A percentile compares a stretch with the other conserved stretches of the same genome.
Conservation (phyloP, 2,797 vertebrate genomes). For the Coregonus ussuriensis region DNA sequence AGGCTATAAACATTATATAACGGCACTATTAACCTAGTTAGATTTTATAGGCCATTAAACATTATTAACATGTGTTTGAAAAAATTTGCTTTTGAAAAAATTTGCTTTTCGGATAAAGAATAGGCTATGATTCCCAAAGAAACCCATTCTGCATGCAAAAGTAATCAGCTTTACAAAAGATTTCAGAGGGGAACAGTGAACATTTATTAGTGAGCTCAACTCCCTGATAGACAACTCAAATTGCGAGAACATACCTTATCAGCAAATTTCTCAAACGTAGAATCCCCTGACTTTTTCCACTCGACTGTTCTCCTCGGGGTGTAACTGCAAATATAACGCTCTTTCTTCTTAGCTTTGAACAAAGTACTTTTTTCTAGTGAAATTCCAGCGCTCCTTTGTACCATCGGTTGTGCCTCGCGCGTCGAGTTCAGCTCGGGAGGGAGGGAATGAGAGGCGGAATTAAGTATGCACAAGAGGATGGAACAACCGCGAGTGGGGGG, state of each 20-base stretch:
- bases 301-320: slow-evolving; percentile 44
- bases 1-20: not conserved
- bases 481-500: slow-evolving; percentile 32
- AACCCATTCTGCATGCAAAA: not conserved
- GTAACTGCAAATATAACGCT: slow-evolving; percentile 24
- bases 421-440: slow-evolving; percentile 52
- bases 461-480: slow-evolving; percentile 31
- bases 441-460: slow-evolving; percentile 16
- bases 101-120: not conserved
- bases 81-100: not conserved
- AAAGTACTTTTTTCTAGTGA: slow-evolving; percentile 53
- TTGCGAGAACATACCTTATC: slow-evolving; percentile 67
- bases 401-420: slow-evolving; percentile 73
- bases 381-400: slow-evolving; percentile 63
- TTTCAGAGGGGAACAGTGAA: not conserved
- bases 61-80: not conserved
- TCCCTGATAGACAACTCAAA: slow-evolving; percentile 17
- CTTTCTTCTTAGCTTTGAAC: slow-evolving; percentile 35
- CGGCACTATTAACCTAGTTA: not conserved
- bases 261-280: slow-evolving; percentile 58
- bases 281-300: slow-evolving; percentile 57
- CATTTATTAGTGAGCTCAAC: slow-evolving; percentile 17
- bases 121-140: not conserved
- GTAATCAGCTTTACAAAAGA: not conserved
- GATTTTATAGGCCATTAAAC: not conserved